These are phyloP conservation scores for Sthenelais limicola DNA, from an alignment of 2,888 invertebrate genomes.

Conservation along the genomic window DNA sequence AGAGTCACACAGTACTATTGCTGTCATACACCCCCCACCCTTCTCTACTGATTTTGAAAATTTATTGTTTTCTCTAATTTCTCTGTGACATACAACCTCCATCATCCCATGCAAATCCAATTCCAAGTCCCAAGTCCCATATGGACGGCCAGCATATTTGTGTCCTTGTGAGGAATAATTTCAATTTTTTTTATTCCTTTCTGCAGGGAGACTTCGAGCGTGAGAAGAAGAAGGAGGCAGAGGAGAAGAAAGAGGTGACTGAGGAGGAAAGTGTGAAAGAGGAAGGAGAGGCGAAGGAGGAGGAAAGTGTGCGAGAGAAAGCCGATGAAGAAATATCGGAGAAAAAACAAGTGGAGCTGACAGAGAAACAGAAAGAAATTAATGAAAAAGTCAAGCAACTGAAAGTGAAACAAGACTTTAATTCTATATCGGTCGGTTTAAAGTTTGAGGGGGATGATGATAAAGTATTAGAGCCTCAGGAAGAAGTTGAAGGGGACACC, in stretches of 20 bases:
- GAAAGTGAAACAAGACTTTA: conserved; percentile 68
- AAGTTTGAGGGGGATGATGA: conserved; percentile 67
- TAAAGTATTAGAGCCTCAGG: conserved; percentile 2
- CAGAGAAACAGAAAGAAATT: conserved; percentile 7
- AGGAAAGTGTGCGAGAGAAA: background rate
- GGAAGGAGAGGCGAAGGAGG: background rate
- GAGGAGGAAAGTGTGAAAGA: background rate
- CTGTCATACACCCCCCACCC: background rate
- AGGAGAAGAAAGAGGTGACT: background rate
- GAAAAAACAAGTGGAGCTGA: background rate
- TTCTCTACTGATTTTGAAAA: too few species aligned
- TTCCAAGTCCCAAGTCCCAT: too few species aligned
- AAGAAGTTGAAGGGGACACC: conserved; percentile 7
- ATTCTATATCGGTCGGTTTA: conserved; percentile 69
- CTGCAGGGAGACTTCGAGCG: too few species aligned
- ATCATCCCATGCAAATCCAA: too few species aligned
- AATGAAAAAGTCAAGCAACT: conserved; percentile 21
- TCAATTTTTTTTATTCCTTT: too few species aligned
- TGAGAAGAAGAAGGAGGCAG: background rate
- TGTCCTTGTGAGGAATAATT: too few species aligned
- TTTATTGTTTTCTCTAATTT: background rate
- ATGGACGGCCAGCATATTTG: too few species aligned
- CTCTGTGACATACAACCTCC: too few species aligned
- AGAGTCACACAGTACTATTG: too few species aligned
- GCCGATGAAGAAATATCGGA: background rate